Evolutionary conservation across 2,888 invertebrate species (phyloP).

Genomic region (Drosophila acutilabella): DNA sequence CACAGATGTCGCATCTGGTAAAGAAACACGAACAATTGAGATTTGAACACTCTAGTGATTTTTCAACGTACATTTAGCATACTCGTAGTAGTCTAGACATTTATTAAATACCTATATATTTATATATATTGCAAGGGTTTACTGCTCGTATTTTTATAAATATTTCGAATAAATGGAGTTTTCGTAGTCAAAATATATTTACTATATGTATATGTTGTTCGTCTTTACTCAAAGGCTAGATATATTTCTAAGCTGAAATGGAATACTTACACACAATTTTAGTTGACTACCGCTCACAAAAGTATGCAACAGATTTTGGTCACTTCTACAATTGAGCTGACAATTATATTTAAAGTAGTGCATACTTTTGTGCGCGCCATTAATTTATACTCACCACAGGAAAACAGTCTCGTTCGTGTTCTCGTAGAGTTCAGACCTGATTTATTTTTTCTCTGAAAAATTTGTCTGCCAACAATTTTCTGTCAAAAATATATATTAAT

Average conservation of each 20-base stretch:
- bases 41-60: conserved; percentile 62
- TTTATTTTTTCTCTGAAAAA: too few relatives aligned
- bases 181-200: conserved; percentile 9
- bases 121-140: conserved; percentile 40
- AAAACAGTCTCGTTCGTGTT: too few relatives aligned
- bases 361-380: conserved; percentile 41
- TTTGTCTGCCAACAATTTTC: too few relatives aligned
- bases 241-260: too few relatives aligned
- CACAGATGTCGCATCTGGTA: conserved; percentile 87
- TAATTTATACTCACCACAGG: conserved; percentile 24
- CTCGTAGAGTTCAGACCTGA: too few relatives aligned
- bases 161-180: conserved; percentile 47
- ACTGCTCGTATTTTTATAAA: conserved; percentile 37
- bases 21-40: neutral
- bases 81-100: conserved; percentile 15
- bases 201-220: too few relatives aligned
- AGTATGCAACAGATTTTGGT: conserved; percentile 27
- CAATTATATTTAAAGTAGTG: conserved; percentile 11
- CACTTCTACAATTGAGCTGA: too few relatives aligned
- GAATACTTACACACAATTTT: too few relatives aligned
- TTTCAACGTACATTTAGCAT: conserved; percentile 50
- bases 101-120: conserved; percentile 25
- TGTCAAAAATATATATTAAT: too few relatives aligned
- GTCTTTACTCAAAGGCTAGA: too few relatives aligned
- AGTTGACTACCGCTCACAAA: conserved; percentile 18